Conservation (phyloP, 2,888 invertebrate genomes). For the Apamea sordens region DNA sequence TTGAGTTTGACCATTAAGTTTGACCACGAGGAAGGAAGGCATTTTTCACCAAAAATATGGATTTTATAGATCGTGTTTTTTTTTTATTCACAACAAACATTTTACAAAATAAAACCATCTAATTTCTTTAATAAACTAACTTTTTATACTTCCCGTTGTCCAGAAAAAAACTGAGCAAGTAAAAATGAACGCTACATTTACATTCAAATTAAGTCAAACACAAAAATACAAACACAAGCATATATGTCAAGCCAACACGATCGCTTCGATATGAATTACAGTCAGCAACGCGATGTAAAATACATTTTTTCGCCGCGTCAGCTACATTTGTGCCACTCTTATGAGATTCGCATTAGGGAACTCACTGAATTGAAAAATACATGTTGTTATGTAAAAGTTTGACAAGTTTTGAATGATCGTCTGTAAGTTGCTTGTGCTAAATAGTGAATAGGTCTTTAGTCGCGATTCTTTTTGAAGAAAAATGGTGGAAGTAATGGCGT, state of each 20-base stretch:
- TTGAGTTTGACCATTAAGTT: too few relatives aligned
- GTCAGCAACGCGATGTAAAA: conserved; percentile 57
- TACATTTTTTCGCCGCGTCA: conserved; percentile 65
- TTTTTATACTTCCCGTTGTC: background rate
- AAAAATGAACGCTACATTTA: conserved; percentile 6
- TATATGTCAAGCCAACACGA: conserved; percentile 52
- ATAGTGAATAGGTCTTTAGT: conserved; percentile 37
- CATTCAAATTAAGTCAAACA: conserved; percentile 42
- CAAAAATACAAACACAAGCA: conserved; percentile 36
- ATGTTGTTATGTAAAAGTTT: conserved; percentile 57
- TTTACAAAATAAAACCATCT: background rate
- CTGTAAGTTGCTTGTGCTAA: conserved; percentile 30
- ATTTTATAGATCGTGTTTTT: background rate
- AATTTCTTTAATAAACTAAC: background rate
- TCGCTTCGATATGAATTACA: conserved; percentile 52
- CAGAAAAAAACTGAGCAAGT: background rate
- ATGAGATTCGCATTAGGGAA: conserved; percentile 65
- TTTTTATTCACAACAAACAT: background rate
- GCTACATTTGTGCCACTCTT: conserved; percentile 61
- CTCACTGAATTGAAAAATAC: conserved; percentile 57
- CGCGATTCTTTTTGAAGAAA: conserved; percentile 13
- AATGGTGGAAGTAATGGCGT: conserved; percentile 25
- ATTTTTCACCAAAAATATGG: background rate
- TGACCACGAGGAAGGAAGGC: too few relatives aligned
- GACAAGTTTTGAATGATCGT: conserved; percentile 54